Conservation (phyloP, 2,113 vertebrate genomes). For the Halcyon malimbica region DNA sequence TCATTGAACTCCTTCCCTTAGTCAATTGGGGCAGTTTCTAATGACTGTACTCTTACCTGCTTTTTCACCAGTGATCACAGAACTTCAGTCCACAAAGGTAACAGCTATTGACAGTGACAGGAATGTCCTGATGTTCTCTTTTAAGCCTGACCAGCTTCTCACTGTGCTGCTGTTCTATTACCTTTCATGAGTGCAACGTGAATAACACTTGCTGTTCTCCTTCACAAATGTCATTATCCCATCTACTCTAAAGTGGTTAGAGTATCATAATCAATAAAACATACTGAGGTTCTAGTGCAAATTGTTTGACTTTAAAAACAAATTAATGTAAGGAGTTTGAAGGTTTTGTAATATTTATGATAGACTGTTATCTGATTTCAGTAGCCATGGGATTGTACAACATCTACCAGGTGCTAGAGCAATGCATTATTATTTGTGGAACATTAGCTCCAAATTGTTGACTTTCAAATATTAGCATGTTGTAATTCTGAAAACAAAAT, state of each 20-base stretch:
- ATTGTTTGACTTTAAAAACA: slow-evolving; percentile 64
- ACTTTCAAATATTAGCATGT: slow-evolving; percentile 70
- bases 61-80: not conserved
- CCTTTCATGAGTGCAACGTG: not conserved
- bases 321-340: slow-evolving; percentile 62
- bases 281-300: slow-evolving; percentile 51
- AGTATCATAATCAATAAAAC: slow-evolving; percentile 67
- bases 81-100: not conserved
- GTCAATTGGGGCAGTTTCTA: not conserved
- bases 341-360: slow-evolving; percentile 68
- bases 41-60: not conserved
- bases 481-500: slow-evolving; percentile 70
- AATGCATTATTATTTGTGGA: slow-evolving; percentile 62
- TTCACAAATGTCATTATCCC: slow-evolving; percentile 54
- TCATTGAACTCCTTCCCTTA: not conserved
- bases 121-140: not conserved
- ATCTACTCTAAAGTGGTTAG: slow-evolving; percentile 5
- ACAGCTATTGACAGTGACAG: not conserved
- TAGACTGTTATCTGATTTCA: slow-evolving; percentile 52
- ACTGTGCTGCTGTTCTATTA: not conserved
- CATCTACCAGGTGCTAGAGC: slow-evolving; percentile 46
- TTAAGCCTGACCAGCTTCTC: not conserved
- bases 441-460: slow-evolving; percentile 71
- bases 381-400: slow-evolving; percentile 47
- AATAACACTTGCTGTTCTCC: slow-evolving; percentile 25